These are phyloP conservation scores for Hecatera dysodea DNA, from an alignment of 2,888 invertebrate genomes.

Conservation along the genomic window DNA sequence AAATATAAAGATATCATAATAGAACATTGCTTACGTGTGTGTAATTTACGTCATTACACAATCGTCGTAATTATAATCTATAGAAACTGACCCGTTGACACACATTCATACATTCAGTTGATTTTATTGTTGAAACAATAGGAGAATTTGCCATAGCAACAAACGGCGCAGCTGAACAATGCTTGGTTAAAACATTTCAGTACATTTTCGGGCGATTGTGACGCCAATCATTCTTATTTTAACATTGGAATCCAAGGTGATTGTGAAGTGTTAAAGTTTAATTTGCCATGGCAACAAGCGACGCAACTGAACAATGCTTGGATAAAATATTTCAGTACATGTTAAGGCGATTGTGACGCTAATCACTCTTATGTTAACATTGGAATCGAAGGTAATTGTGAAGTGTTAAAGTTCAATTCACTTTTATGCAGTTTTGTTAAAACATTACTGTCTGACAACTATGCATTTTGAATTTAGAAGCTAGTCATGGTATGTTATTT, in stretches of 20 bases:
- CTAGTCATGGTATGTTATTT: background rate
- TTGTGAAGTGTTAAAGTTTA: too few species aligned
- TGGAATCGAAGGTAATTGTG: conserved; percentile 33
- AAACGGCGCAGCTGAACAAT: conserved; percentile 64
- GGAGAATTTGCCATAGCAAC: conserved; percentile 58
- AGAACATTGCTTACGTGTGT: conserved; percentile 42
- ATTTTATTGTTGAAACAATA: conserved; percentile 65
- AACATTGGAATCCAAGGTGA: conserved; percentile 38
- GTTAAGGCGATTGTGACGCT: conserved; percentile 52
- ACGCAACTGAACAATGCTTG: conserved; percentile 66
- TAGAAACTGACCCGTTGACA: conserved; percentile 72
- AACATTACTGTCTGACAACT: background rate
- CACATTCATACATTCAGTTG: conserved; percentile 61
- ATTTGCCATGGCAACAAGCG: conserved; percentile 57
- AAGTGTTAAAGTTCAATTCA: too few species aligned
- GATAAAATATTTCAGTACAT: conserved; percentile 56
- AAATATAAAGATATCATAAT: too few species aligned
- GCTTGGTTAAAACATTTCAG: conserved; percentile 57
- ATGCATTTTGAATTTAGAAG: background rate
- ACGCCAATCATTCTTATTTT: conserved; percentile 57
- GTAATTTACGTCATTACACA: conserved; percentile 57
- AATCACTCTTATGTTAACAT: conserved; percentile 50
- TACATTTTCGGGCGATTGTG: conserved; percentile 46
- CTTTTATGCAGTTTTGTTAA: conserved; percentile 8
- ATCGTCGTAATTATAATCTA: conserved; percentile 69